Evolutionary conservation across 2,888 invertebrate genomes (phyloP).

Genomic region (Nycteola revayana): DNA sequence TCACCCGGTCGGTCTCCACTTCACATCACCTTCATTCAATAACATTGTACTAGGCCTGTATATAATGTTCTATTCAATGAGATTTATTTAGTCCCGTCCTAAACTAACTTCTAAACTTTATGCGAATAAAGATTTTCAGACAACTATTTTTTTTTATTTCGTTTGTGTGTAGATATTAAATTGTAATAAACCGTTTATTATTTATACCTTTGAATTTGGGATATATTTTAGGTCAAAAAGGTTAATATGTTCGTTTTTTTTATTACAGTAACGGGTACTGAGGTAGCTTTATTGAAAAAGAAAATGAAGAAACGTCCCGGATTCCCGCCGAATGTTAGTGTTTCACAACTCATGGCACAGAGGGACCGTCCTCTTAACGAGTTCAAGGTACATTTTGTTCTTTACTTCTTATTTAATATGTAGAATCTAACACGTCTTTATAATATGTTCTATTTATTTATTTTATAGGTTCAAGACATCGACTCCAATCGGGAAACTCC

Average conservation of each 20-base stretch:
- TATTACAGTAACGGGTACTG: slow-evolving; percentile 60
- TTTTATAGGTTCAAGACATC: slow-evolving; percentile 59
- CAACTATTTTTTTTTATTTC: no score
- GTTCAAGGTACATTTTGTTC: no score
- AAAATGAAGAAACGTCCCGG: slow-evolving; percentile 84
- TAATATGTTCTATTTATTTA: slow-evolving; percentile 47
- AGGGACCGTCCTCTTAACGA: slow-evolving; percentile 82
- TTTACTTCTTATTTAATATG: no score
- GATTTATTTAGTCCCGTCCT: slow-evolving; percentile 6
- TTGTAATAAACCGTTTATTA: no score
- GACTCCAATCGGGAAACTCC: slow-evolving; percentile 55
- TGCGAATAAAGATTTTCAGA: no score
- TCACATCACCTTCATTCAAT: slow-evolving; percentile 45
- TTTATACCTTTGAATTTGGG: no score
- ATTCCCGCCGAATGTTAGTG: slow-evolving; percentile 83
- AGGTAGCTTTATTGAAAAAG: slow-evolving; percentile 78
- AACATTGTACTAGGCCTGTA: slow-evolving; percentile 29
- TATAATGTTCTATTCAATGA: slow-evolving; percentile 20
- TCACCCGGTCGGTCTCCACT: slow-evolving; percentile 59
- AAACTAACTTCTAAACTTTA: no score
- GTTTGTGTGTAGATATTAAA: no score
- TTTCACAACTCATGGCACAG: slow-evolving; percentile 85
- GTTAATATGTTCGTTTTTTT: no score
- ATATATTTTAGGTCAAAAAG: no score
- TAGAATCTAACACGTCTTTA: slow-evolving; percentile 39